phyloP scores from a whole-genome alignment of 2,797 vertebrate genomes.

The Enteromius trimaculatus region DNA sequence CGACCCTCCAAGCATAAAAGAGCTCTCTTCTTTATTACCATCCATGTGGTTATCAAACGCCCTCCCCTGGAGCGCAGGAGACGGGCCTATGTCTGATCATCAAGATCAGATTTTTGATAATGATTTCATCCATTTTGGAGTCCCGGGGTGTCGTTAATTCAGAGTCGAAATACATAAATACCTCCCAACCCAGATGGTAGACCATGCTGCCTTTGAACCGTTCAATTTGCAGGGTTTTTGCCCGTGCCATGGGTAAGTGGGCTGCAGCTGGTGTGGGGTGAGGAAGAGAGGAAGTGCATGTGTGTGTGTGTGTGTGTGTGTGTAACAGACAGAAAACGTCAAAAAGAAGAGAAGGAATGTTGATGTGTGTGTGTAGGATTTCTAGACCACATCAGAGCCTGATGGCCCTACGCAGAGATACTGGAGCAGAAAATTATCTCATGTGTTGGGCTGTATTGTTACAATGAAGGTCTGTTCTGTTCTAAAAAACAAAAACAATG shows the following conservation, averaged over 20 bases:
- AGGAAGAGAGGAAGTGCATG: slow-evolving; percentile 62
- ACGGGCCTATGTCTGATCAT: slow-evolving; percentile 42
- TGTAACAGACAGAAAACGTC: slow-evolving; percentile 30
- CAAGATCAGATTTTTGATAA: slow-evolving; percentile 53
- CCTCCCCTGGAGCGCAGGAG: slow-evolving; percentile 11
- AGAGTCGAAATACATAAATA: slow-evolving; percentile 61
- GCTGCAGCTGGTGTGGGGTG: slow-evolving; percentile 76
- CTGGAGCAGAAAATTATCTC: slow-evolving; percentile 67
- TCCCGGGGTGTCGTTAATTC: slow-evolving; percentile 52
- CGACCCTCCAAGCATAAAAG: slow-evolving; percentile 42
- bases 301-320: not conserved
- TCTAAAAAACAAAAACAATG: slow-evolving; percentile 40
- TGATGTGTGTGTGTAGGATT: slow-evolving; percentile 65
- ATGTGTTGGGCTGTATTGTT: slow-evolving; percentile 55
- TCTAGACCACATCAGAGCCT: slow-evolving; percentile 78
- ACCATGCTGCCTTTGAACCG: slow-evolving; percentile 75
- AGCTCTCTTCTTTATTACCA: slow-evolving; percentile 47
- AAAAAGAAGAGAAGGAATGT: slow-evolving; percentile 29
- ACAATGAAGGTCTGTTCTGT: slow-evolving; percentile 46
- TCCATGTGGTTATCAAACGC: slow-evolving; percentile 44
- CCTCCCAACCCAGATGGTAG: slow-evolving; percentile 77
- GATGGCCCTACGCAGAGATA: slow-evolving; percentile 72
- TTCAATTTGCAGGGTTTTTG: slow-evolving; percentile 80
- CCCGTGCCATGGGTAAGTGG: slow-evolving; percentile 77
- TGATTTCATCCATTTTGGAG: slow-evolving; percentile 48